phyloP scores from a whole-genome alignment of 2,113 vertebrate species.

The Strix aluco region DNA sequence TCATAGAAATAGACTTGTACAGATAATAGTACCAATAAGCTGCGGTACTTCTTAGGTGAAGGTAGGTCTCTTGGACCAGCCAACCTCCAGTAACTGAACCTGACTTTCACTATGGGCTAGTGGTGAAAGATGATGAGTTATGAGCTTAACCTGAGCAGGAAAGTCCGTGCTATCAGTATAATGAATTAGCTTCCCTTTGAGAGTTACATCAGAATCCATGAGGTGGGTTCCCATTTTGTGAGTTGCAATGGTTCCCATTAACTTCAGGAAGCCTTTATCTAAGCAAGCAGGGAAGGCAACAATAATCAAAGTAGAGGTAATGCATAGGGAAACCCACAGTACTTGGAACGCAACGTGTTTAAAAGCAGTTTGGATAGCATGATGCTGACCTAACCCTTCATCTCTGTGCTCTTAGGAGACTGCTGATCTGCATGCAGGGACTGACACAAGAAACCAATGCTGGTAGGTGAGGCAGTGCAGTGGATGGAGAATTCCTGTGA shows the following conservation, averaged over 20 bases:
- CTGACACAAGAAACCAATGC: not conserved
- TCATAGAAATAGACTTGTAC: not conserved
- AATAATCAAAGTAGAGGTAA: not conserved
- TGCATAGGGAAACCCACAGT: not conserved
- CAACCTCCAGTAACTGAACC: not conserved
- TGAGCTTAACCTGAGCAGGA: not conserved
- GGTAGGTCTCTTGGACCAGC: not conserved
- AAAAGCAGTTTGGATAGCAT: not conserved
- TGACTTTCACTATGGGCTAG: not conserved
- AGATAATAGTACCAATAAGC: not conserved
- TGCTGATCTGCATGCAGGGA: not conserved
- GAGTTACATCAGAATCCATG: not conserved
- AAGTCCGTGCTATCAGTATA: not conserved
- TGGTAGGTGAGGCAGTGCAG: not conserved
- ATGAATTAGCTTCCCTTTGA: not conserved
- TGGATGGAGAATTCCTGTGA: not conserved
- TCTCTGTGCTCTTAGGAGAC: not conserved
- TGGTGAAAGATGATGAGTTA: not conserved
- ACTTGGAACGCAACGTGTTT: not conserved
- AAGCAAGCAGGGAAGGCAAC: not conserved
- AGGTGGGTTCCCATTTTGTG: not conserved
- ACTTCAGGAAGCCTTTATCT: conserved; percentile 31
- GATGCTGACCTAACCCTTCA: not conserved
- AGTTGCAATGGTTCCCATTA: not conserved
- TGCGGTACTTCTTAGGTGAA: not conserved